phyloP scores from a whole-genome alignment of 2,797 vertebrate genomes.

The Karalla daura region DNA sequence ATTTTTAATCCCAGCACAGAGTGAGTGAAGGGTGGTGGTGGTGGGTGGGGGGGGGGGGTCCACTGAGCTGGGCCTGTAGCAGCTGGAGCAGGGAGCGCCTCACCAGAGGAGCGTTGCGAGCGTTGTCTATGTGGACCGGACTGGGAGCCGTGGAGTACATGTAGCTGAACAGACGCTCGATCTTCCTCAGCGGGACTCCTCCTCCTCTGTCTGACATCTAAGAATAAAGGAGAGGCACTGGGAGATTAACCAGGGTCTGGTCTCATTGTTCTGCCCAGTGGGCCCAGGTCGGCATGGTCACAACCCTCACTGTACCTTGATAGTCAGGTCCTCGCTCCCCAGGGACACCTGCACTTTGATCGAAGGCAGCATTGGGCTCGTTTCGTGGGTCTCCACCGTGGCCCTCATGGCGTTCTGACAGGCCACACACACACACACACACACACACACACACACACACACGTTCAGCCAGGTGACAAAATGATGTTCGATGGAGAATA shows the following conservation, averaged over 20 bases:
- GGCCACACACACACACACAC: conserved; percentile 46
- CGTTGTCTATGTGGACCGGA: conserved; percentile 86
- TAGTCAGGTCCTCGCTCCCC: conserved; percentile 94
- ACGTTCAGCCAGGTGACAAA: background rate
- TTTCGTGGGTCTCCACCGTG: conserved; percentile 94
- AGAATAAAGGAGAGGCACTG: conserved; percentile 25
- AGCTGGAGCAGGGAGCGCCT: conserved; percentile 63
- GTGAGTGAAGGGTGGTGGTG: background rate
- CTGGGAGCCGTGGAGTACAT: conserved; percentile 96
- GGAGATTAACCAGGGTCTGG: background rate
- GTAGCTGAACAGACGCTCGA: conserved; percentile 95
- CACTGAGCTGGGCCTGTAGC: no score
- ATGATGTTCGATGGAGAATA: background rate
- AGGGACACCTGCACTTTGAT: conserved; percentile 94
- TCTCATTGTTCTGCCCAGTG: conserved; percentile 16
- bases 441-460: no score
- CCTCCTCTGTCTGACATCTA: conserved; percentile 97
- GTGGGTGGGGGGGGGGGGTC: background rate
- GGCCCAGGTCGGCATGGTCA: background rate
- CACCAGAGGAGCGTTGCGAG: conserved; percentile 93
- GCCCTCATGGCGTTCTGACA: conserved; percentile 97
- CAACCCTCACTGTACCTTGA: conserved; percentile 86
- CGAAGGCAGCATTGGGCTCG: conserved; percentile 84
- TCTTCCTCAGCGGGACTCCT: conserved; percentile 95
- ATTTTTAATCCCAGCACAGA: background rate